Evolutionary conservation across 2,888 invertebrate genomes (phyloP), one percentile per base, ranked within the genome.

Genomic region (Tridacna gigas): DNA sequence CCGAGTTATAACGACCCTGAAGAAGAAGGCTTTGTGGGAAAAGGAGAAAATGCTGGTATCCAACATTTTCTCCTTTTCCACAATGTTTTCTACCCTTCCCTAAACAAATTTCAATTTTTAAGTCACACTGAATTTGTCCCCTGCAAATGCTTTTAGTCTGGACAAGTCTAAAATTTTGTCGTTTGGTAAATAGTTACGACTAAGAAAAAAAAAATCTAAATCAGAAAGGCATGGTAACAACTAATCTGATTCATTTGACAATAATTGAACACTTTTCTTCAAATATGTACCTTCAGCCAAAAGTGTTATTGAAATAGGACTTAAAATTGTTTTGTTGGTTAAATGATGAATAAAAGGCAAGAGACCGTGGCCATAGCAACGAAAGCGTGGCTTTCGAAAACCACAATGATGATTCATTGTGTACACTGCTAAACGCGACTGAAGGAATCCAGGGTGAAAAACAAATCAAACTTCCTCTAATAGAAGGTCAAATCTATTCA

Each of bases 281-380:
- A 45, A 73, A 81, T 65, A 76, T 51, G 73, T 69, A 71, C 37
- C 7, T 15, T 15, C 3, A 56, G 51, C 67, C 47, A 51, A 80
- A 80, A 80, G 61, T 77, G 76, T 76, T 73, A 77, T 63, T 60
- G 67, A 77, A 63, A 65, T 65, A 66, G 26, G 82, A 65, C 79
- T 83, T 85, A 83, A 87, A 81, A 85, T 87, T 77, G 75, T 74
- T 84, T 74, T 71, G 87, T 87, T 80, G 87, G 75, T 79, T 61
- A 80, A 86, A 84, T 82, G 81, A 22, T 37, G 51, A 51, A 51
- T 47, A 51, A 71, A 45, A 25, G 71, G 79, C 87, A 83, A 77
- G 77, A 75, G 75, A 81, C 66, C 26, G 84, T 79, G 79, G 37
- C 79, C 77, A 87, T 87, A 82, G 84, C 28, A 85, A 87, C 87